A percentile compares a stretch with the other conserved stretches of the same genome.
Conservation (phyloP, 2,888 invertebrate genomes). For the Mythimna ferrago region DNA sequence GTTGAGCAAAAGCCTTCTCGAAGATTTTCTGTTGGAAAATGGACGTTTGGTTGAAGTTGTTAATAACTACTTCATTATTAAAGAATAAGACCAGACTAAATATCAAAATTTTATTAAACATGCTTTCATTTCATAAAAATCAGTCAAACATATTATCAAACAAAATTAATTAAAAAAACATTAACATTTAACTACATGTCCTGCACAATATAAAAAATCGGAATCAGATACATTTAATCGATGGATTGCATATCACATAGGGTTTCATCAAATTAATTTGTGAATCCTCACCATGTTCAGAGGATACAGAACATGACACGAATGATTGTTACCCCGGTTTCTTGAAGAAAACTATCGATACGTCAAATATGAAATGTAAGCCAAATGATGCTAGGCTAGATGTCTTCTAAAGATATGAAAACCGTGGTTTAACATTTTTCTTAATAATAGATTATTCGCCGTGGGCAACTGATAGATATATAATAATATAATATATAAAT, state of each 20-base stretch:
- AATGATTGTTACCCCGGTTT: neutral
- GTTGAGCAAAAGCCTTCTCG: too few species aligned
- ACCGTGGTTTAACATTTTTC: too few species aligned
- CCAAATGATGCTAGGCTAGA: neutral
- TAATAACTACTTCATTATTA: neutral
- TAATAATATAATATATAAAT: too few species aligned
- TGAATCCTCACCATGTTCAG: neutral
- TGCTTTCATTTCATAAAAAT: neutral
- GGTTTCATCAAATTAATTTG: neutral
- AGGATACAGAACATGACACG: neutral
- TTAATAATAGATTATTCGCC: too few species aligned
- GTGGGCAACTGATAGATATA: too few species aligned
- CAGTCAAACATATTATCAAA: constrained; percentile 16
- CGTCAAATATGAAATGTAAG: neutral
- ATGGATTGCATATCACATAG: neutral
- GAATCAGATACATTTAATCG: neutral
- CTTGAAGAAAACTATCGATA: neutral
- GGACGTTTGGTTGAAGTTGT: neutral
- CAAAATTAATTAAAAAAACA: neutral
- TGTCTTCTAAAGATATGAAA: neutral
- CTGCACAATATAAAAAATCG: neutral
- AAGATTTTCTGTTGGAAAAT: neutral
- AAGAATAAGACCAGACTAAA: neutral
- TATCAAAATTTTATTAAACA: constrained; percentile 12
- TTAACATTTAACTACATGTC: neutral